phyloP scores from a whole-genome alignment of 2,888 invertebrate genomes.

The Vanessa cardui region DNA sequence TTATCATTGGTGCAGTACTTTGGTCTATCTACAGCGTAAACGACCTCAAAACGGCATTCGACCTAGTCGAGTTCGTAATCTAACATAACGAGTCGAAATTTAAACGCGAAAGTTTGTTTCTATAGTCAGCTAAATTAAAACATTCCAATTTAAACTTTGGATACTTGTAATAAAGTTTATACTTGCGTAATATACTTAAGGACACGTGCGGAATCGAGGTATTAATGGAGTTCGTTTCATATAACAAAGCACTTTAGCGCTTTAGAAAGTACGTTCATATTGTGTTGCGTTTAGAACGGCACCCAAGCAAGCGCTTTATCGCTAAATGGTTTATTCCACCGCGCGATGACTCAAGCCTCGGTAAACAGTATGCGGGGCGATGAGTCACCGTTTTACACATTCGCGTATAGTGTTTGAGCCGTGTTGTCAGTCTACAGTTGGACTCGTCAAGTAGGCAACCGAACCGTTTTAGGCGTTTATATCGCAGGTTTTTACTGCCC shows the following conservation, averaged over 20 bases:
- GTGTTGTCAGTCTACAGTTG: conserved; percentile 82
- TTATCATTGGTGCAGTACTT: conserved; percentile 54
- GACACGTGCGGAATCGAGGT: conserved; percentile 81
- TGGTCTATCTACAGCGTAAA: conserved; percentile 65
- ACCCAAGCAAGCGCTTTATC: conserved; percentile 65
- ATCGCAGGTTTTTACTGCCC: conserved; percentile 74
- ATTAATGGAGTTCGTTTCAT: conserved; percentile 76
- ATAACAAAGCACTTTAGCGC: conserved; percentile 69
- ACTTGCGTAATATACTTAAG: conserved; percentile 52
- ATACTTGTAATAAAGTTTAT: conserved; percentile 50
- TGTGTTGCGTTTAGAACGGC: conserved; percentile 44
- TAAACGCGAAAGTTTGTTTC: conserved; percentile 79
- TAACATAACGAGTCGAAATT: conserved; percentile 76
- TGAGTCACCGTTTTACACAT: conserved; percentile 84
- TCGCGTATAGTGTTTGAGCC: conserved; percentile 82
- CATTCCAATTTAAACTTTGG: conserved; percentile 27
- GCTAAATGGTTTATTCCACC: conserved; percentile 61
- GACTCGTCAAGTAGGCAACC: conserved; percentile 73
- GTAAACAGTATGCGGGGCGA: conserved; percentile 84
- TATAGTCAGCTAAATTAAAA: conserved; percentile 48
- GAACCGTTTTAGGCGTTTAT: conserved; percentile 73
- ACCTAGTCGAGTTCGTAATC: conserved; percentile 78
- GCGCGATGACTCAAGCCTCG: conserved; percentile 82
- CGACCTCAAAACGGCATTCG: conserved; percentile 82
- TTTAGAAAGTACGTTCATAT: conserved; percentile 53